Conservation (phyloP, 2,797 vertebrate species). For the Hippopotamyrus pictus region DNA sequence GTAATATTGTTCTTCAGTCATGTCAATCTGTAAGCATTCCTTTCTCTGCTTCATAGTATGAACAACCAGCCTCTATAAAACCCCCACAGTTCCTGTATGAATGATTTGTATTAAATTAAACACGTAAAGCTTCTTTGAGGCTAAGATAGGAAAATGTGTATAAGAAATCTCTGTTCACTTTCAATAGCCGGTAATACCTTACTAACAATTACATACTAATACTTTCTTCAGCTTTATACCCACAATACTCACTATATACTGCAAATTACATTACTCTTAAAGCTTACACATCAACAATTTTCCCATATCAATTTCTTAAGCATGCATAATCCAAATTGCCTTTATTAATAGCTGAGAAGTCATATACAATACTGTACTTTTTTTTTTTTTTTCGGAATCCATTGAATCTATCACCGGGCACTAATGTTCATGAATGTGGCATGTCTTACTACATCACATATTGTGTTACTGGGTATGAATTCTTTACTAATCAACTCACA, state of each 20-base stretch:
- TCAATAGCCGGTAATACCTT: not conserved
- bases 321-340: not conserved
- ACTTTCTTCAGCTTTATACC: not conserved
- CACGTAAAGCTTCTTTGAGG: not conserved
- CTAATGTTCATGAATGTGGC: not conserved
- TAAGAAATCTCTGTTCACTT: not conserved
- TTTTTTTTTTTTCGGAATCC: not conserved
- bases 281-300: not conserved
- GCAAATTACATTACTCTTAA: not conserved
- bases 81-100: not conserved
- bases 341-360: not conserved
- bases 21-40: not conserved
- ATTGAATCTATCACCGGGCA: not conserved
- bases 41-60: not conserved
- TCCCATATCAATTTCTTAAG: not conserved
- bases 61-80: not conserved
- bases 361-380: not conserved
- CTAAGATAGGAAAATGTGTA: not conserved
- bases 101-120: not conserved
- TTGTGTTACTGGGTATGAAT: not conserved
- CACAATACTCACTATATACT: not conserved
- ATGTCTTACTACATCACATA: not conserved
- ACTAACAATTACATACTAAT: not conserved
- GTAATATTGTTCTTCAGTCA: not conserved
- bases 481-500: conserved; percentile 16